phyloP scores from a whole-genome alignment of 2,797 vertebrate species.

The Chaunax sp. region DNA sequence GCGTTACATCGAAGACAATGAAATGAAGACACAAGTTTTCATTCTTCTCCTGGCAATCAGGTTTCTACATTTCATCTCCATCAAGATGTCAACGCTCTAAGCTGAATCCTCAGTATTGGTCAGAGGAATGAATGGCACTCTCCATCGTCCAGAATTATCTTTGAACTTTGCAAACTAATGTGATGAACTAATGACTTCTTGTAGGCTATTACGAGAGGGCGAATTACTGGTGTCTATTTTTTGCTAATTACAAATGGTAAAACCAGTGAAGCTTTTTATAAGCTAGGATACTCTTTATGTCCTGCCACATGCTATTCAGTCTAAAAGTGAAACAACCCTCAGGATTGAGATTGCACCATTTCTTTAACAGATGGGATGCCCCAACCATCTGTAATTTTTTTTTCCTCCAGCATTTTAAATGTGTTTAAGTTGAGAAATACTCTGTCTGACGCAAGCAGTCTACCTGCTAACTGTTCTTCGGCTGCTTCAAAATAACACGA shows the following conservation, averaged over 20 bases:
- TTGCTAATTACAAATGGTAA: slow-evolving; percentile 85
- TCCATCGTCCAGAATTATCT: slow-evolving; percentile 69
- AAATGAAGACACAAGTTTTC: slow-evolving; percentile 32
- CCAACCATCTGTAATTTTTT: slow-evolving; percentile 63
- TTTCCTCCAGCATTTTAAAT: slow-evolving; percentile 49
- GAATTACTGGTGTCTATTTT: slow-evolving; percentile 81
- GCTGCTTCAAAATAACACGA: slow-evolving; percentile 44
- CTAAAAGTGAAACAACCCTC: slow-evolving; percentile 80
- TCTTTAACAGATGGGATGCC: slow-evolving; percentile 80
- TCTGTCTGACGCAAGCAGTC: slow-evolving; percentile 32
- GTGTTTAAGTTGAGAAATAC: slow-evolving; percentile 65
- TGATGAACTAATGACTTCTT: slow-evolving; percentile 78
- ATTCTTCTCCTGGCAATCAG: slow-evolving; percentile 13
- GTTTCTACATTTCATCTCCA: slow-evolving; percentile 23
- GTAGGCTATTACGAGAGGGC: slow-evolving; percentile 76
- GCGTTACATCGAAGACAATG: not conserved
- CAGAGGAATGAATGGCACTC: slow-evolving; percentile 49
- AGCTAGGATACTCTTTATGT: slow-evolving; percentile 78
- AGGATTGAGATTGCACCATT: slow-evolving; percentile 79
- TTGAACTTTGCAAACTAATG: slow-evolving; percentile 81
- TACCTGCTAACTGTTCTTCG: slow-evolving; percentile 55
- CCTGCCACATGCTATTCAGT: slow-evolving; percentile 81
- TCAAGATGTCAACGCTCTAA: slow-evolving; percentile 9
- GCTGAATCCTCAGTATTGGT: slow-evolving; percentile 52
- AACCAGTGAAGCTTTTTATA: slow-evolving; percentile 82